Conservation (phyloP, 2,113 vertebrate genomes). For the Ciconia stormi region DNA sequence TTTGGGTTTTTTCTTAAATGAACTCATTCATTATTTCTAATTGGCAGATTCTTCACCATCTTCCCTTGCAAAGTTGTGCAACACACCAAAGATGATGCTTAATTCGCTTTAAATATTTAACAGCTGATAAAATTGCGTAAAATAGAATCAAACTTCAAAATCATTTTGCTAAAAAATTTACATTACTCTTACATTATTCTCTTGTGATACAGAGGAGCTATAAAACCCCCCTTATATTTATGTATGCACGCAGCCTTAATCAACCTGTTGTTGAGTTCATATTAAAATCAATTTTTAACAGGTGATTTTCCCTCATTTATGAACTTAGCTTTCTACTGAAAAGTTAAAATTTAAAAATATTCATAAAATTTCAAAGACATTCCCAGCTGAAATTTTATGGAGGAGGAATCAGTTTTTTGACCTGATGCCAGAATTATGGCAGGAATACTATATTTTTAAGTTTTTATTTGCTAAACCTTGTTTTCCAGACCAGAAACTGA, state of each 20-base stretch:
- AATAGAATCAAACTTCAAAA: not conserved
- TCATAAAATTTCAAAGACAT: not conserved
- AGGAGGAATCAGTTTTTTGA: not conserved
- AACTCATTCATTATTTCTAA: not conserved
- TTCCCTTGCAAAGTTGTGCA: not conserved
- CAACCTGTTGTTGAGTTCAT: not conserved
- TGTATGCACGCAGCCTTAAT: not conserved
- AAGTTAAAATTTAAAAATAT: not conserved
- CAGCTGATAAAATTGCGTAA: not conserved
- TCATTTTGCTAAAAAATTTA: not conserved
- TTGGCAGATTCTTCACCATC: not conserved
- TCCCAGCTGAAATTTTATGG: not conserved
- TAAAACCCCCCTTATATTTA: not conserved
- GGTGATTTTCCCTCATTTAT: not conserved
- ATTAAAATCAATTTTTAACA: not conserved
- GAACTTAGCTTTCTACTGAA: not conserved
- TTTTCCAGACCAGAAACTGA: not conserved
- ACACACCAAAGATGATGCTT: not conserved
- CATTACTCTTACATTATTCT: not conserved
- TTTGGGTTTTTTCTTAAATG: not conserved
- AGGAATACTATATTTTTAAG: not conserved
- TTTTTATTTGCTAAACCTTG: not conserved
- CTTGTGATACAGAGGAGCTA: not conserved
- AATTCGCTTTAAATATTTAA: not conserved
- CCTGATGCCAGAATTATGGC: not conserved